Conservation (phyloP, 2,113 vertebrate genomes). For the Nothocercus nigrocapillus region DNA sequence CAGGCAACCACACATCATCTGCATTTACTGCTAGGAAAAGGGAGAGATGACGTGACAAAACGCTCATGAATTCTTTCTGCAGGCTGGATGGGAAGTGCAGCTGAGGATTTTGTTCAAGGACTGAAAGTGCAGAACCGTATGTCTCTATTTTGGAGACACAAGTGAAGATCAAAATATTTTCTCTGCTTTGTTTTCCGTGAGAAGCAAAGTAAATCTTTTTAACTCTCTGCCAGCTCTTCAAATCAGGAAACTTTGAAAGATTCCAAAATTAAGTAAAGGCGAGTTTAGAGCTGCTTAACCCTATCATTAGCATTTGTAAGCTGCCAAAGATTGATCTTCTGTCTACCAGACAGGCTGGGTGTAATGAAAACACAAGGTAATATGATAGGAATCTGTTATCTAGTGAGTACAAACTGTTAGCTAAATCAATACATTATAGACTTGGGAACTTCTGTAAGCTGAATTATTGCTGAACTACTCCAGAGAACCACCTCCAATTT, state of each 20-base stretch:
- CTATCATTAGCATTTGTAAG: slow-evolving; percentile 21
- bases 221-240: background rate
- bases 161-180: background rate
- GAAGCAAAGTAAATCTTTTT: background rate
- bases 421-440: slow-evolving; percentile 62
- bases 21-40: background rate
- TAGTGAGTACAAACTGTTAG: slow-evolving; percentile 59
- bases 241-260: background rate
- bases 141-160: background rate
- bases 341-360: slow-evolving; percentile 40
- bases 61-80: background rate
- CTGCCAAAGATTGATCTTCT: slow-evolving; percentile 45
- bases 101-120: background rate
- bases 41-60: background rate
- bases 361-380: slow-evolving; percentile 54
- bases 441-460: slow-evolving; percentile 30
- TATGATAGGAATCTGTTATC: slow-evolving; percentile 55
- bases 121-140: background rate
- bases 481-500: slow-evolving; percentile 36
- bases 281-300: slow-evolving; percentile 30
- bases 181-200: background rate
- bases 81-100: background rate
- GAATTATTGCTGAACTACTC: slow-evolving; percentile 55
- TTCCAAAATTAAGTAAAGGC: slow-evolving; percentile 9
- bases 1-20: slow-evolving; percentile 8